These are phyloP conservation scores for Podocnemis expansa DNA, from an alignment of 2,113 vertebrate species.

Conservation along the genomic window DNA sequence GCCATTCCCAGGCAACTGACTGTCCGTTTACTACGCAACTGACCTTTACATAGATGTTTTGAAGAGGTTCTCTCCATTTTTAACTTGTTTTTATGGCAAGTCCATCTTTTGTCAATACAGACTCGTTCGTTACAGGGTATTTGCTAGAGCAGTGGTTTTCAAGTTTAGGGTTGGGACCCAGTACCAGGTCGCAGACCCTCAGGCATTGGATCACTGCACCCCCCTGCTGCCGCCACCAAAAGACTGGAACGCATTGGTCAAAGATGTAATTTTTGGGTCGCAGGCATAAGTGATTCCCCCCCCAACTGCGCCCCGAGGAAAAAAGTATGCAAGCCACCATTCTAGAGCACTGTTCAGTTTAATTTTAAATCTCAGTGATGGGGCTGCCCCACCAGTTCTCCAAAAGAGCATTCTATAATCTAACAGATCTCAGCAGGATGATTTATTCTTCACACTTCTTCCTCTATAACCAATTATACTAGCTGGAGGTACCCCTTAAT, in stretches of 20 bases:
- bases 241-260: too few species aligned
- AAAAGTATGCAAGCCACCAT: too few species aligned
- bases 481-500: background rate
- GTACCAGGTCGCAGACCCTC: too few species aligned
- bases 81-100: background rate
- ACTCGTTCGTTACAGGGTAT: background rate
- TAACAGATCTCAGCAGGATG: background rate
- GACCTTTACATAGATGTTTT: background rate
- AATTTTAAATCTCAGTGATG: background rate
- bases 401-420: background rate
- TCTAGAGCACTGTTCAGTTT: background rate
- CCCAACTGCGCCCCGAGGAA: too few species aligned
- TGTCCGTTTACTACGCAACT: background rate
- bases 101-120: background rate
- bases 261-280: too few species aligned
- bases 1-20: background rate
- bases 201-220: too few species aligned
- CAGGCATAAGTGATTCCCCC: too few species aligned
- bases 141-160: too few species aligned
- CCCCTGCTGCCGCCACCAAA: too few species aligned
- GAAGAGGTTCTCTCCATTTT: background rate
- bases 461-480: background rate
- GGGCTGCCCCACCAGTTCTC: background rate
- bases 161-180: too few species aligned
- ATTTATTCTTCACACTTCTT: background rate